Evolutionary conservation across 2,797 vertebrate species (phyloP), one percentile per base, ranked within the genome.

Genomic region (Arvicola amphibius): DNA sequence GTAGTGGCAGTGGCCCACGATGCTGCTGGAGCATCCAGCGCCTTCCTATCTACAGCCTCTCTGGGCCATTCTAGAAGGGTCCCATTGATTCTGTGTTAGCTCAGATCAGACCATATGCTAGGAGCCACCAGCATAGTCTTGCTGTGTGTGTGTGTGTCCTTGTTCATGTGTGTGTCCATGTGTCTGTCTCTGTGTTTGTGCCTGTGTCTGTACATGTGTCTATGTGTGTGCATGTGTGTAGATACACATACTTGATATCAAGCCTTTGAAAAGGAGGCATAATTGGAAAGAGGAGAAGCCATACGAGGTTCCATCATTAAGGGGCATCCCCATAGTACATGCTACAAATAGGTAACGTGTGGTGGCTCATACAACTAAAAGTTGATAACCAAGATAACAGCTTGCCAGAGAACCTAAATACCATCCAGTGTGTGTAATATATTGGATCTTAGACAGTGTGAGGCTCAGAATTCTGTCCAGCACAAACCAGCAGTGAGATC

Each of bases 151-250:
- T 43, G 9, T 40, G 11, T 17, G 17, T 63, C 11, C 19, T 7
- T 32, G 46, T 56, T 19, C 17, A 0, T 5, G 2, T 11, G 2
- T 56, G 5, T 14, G 16, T 67, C 61, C 27, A 1, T 2, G 1
- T 48, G n/a, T 76, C 5, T n/a, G 25, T 5, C 23, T 2, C 1
- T 4, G 1, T 43, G 2, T 11, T 12, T 29, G 11, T 29, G 6
- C 56, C 19, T 48, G 6, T 43, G 73, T 46, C 73, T 43, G 2
- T 76, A 13, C 14, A 2, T 76, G 12, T 76, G 5, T 76, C 1
- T 11, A 21, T 37, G 23, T 56, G 48, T 4, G 27, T 51, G 23
- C 53, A 13, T 23, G 25, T 53, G 32, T 9, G 6, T 5, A 6
- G 2, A 2, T 63, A 2, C 19, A 14, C 43, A 73, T 53, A n/a